These are phyloP conservation scores for Brachionus manjavacas DNA, from an alignment of 1,140 invertebrate species.

Conservation along the genomic window DNA sequence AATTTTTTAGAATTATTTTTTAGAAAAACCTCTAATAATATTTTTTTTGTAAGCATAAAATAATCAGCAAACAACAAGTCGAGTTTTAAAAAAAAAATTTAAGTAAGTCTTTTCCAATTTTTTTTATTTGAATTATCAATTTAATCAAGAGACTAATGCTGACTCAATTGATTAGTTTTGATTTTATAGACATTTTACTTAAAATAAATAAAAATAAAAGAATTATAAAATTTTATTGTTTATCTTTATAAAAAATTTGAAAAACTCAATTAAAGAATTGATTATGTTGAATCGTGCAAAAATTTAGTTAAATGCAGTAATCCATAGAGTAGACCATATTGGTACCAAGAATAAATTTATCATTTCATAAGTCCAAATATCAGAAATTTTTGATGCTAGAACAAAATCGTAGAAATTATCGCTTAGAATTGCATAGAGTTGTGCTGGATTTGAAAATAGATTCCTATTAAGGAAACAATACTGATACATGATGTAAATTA, in stretches of 20 bases:
- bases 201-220: background rate
- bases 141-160: too few species aligned
- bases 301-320: background rate
- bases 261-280: background rate
- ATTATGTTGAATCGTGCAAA: background rate
- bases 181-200: too few species aligned
- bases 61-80: too few species aligned
- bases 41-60: too few species aligned
- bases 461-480: background rate
- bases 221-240: background rate
- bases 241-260: background rate
- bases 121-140: too few species aligned
- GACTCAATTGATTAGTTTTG: too few species aligned
- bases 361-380: constrained; percentile 32
- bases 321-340: constrained; percentile 9
- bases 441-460: background rate
- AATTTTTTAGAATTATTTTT: too few species aligned
- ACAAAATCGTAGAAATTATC: background rate
- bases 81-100: too few species aligned
- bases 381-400: background rate
- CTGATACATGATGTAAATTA: background rate
- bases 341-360: constrained; percentile 1
- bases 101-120: too few species aligned
- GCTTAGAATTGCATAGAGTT: background rate
- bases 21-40: too few species aligned